Percentiles rank a stretch among this genome's conserved stretches.
These are phyloP conservation scores for Oegoconia quadripuncta DNA, from an alignment of 2,888 invertebrate genomes.

Conservation along the genomic window DNA sequence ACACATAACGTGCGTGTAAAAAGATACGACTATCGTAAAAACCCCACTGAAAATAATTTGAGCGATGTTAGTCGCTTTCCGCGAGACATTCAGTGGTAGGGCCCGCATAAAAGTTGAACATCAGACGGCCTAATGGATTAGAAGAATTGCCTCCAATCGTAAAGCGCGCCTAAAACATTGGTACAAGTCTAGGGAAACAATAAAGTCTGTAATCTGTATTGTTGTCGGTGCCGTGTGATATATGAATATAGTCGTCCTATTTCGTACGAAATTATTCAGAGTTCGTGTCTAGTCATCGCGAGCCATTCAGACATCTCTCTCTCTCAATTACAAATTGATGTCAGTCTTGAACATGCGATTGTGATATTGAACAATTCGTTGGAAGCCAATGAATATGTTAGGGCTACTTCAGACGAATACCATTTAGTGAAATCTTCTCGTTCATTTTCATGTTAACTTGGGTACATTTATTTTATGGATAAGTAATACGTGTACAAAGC, in stretches of 20 bases:
- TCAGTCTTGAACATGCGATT: constrained; percentile 13
- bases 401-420: background rate
- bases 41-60: constrained; percentile 75
- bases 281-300: constrained; percentile 30
- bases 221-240: constrained; percentile 40
- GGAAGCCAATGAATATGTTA: constrained; percentile 7
- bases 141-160: constrained; percentile 72
- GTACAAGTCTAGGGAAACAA: constrained; percentile 54
- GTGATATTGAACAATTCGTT: constrained; percentile 8
- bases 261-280: constrained; percentile 34
- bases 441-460: too few relatives aligned
- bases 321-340: constrained; percentile 26
- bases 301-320: constrained; percentile 27
- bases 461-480: too few relatives aligned
- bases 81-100: constrained; percentile 73
- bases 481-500: too few relatives aligned
- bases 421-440: background rate
- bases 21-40: constrained; percentile 77
- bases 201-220: constrained; percentile 52
- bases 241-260: constrained; percentile 36
- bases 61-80: constrained; percentile 70
- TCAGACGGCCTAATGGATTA: constrained; percentile 76
- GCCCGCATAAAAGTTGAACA: constrained; percentile 73
- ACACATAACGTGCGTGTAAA: constrained; percentile 74
- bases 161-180: constrained; percentile 56